Conservation (phyloP, 1,140 invertebrate species). For the Luehdorfia chinensis region DNA sequence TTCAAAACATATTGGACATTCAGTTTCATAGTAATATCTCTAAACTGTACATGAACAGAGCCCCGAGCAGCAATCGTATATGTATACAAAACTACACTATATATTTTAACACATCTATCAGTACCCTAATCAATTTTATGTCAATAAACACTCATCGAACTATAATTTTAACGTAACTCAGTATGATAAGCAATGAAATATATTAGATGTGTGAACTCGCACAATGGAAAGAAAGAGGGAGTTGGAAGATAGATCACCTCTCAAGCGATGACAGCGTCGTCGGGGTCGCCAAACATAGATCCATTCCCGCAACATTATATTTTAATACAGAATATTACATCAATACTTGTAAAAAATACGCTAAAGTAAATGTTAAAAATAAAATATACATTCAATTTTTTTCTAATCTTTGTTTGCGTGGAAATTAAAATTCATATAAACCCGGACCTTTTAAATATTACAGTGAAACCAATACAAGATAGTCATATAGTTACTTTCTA, state of each 20-base stretch:
- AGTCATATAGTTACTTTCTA: no score
- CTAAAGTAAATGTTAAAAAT: background rate
- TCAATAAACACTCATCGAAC: background rate
- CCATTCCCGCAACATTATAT: conserved; percentile 20
- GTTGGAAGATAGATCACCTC: conserved; percentile 27
- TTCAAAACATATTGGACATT: no score
- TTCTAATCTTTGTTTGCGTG: no score
- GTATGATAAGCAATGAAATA: conserved; percentile 20
- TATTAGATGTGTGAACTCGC: conserved; percentile 25
- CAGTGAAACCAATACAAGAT: no score
- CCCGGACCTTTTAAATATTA: no score
- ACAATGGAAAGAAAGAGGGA: conserved; percentile 18
- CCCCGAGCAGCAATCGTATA: no score
- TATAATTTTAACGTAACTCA: conserved; percentile 23
- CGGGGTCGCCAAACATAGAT: conserved; percentile 19
- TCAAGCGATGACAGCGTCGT: conserved; percentile 28
- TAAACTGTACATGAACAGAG: no score
- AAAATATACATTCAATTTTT: no score
- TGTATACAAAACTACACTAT: no score
- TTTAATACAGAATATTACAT: conserved; percentile 19
- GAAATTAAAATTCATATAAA: no score
- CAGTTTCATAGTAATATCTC: no score
- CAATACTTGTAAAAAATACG: background rate
- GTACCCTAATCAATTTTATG: conserved; percentile 13
- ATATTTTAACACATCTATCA: no score